These are phyloP conservation scores for Buathra laborator DNA, from an alignment of 2,888 invertebrate species.

Conservation along the genomic window DNA sequence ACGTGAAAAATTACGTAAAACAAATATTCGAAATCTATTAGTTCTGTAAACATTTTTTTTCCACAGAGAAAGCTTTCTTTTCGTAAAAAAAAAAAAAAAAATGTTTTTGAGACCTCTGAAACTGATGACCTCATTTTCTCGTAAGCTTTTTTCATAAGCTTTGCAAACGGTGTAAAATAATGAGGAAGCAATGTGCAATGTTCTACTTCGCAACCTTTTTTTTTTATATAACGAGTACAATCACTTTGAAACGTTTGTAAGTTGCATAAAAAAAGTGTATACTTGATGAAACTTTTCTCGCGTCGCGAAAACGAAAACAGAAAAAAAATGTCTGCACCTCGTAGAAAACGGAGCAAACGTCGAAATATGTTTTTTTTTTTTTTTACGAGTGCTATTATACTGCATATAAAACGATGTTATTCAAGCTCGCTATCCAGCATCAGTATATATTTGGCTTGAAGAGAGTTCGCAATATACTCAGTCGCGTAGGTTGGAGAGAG, in stretches of 20 bases:
- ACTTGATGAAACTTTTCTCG: not conserved
- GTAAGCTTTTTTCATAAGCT: too few relatives aligned
- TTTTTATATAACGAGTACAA: too few relatives aligned
- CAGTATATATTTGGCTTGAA: not conserved
- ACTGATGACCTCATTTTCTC: too few relatives aligned
- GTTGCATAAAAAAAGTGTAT: not conserved
- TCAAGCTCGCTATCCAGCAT: not conserved
- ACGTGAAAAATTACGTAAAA: not conserved
- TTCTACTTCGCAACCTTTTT: too few relatives aligned
- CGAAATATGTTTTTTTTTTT: not conserved
- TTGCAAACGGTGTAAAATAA: too few relatives aligned
- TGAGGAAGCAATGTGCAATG: too few relatives aligned
- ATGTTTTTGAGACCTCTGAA: too few relatives aligned
- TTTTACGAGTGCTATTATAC: not conserved
- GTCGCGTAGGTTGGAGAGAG: not conserved
- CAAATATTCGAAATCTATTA: not conserved
- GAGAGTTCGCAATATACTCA: not conserved
- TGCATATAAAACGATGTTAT: not conserved
- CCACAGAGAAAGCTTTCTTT: not conserved
- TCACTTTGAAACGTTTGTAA: too few relatives aligned
- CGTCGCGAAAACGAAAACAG: not conserved
- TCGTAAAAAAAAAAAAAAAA: too few relatives aligned
- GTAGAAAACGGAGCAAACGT: not conserved
- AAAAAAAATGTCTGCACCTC: not conserved
- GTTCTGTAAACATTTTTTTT: not conserved